Conservation (phyloP, 2,113 vertebrate genomes). For the Bufo gargarizans region DNA sequence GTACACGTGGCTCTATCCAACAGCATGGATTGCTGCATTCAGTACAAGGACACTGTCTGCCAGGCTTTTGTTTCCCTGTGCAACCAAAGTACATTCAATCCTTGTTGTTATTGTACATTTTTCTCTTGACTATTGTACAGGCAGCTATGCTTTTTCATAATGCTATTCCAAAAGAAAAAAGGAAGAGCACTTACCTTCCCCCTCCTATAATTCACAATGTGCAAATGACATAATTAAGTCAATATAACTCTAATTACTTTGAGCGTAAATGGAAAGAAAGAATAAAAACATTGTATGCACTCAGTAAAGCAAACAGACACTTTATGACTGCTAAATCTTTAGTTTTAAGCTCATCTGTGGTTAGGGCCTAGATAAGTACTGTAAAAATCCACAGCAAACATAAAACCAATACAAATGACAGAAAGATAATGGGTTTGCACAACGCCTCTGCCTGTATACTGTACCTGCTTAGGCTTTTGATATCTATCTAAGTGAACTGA, state of each 20-base stretch:
- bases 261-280: conserved; percentile 31
- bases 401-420: conserved; percentile 35
- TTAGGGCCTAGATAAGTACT: conserved; percentile 49
- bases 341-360: conserved; percentile 48
- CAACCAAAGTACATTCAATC: background rate
- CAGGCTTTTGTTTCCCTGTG: conserved; percentile 13
- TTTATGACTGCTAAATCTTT: conserved; percentile 23
- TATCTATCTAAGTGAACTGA: conserved; percentile 24
- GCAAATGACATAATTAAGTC: conserved; percentile 47
- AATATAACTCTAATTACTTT: conserved; percentile 29
- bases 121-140: conserved; percentile 1
- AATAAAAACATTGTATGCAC: conserved; percentile 48
- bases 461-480: background rate
- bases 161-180: background rate
- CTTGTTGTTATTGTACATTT: conserved; percentile 1
- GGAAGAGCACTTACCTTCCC: conserved; percentile 20
- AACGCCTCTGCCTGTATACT: conserved; percentile 13
- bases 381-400: conserved; percentile 45
- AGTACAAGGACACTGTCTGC: conserved; percentile 10
- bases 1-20: background rate
- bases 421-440: conserved; percentile 47
- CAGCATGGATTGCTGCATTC: conserved; percentile 1
- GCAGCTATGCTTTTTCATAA: background rate
- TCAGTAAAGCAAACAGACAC: conserved; percentile 49
- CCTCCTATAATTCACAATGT: conserved; percentile 39